Percentiles rank a stretch among this genome's conserved stretches.
Evolutionary conservation across 2,888 invertebrate species (phyloP).

Genomic region (Hybos culiciformis): DNA sequence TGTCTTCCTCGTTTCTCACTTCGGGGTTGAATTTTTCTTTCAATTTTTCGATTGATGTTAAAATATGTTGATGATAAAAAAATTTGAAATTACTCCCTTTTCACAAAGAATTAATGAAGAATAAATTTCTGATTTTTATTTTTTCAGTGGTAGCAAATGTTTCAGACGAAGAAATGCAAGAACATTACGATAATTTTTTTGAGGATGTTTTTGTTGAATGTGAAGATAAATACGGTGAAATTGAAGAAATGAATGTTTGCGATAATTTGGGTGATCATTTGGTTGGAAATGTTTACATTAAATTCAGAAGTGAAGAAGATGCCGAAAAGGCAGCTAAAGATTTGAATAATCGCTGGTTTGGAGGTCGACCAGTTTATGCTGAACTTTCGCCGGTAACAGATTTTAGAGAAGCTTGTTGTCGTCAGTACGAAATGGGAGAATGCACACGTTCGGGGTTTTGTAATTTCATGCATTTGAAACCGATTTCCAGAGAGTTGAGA

Average conservation of each 20-base stretch:
- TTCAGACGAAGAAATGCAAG: slow-evolving; percentile 96
- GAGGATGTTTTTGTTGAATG: slow-evolving; percentile 99
- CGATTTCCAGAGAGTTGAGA: slow-evolving; percentile 87
- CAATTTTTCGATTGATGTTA: no score
- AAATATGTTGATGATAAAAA: no score
- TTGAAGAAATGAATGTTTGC: slow-evolving; percentile 99
- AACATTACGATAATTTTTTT: slow-evolving; percentile 98
- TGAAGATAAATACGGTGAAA: slow-evolving; percentile 98
- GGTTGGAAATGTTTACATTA: slow-evolving; percentile 98
- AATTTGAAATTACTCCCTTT: no score
- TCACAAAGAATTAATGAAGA: no score
- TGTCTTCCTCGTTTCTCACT: no score
- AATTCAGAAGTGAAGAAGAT: slow-evolving; percentile 95
- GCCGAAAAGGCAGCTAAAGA: slow-evolving; percentile 96
- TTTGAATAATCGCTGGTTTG: slow-evolving; percentile 98
- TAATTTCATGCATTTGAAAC: slow-evolving; percentile 99
- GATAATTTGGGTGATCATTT: slow-evolving; percentile 98
- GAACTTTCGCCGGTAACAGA: slow-evolving; percentile 98
- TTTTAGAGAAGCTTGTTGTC: slow-evolving; percentile 97
- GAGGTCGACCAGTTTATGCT: slow-evolving; percentile 93
- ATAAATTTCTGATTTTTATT: no score
- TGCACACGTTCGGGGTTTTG: slow-evolving; percentile 98
- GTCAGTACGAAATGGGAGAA: slow-evolving; percentile 99
- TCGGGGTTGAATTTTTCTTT: no score
- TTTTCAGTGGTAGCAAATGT: slow-evolving; percentile 79